Percentiles rank a stretch among this genome's conserved stretches.
These are phyloP conservation scores for Brachionus rubens DNA, from an alignment of 1,140 invertebrate genomes.

Conservation along the genomic window DNA sequence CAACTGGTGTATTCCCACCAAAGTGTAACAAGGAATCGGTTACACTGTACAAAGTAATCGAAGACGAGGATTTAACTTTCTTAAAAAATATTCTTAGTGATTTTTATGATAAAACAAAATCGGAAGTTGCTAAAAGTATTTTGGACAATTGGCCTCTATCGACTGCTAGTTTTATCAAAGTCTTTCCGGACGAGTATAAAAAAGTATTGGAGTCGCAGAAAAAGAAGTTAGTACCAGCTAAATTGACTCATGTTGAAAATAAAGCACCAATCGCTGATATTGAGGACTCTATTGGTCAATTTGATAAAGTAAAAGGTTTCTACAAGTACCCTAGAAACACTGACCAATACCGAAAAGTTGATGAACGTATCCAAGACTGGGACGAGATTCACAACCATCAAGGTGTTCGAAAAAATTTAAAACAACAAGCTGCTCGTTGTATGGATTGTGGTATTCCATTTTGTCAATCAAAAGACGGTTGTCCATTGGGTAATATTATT, in stretches of 20 bases:
- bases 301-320: constrained; percentile 70
- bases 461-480: constrained; percentile 93
- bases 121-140: constrained; percentile 74
- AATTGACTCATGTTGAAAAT: not conserved
- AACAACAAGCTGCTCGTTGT: constrained; percentile 85
- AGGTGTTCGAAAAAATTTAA: constrained; percentile 78
- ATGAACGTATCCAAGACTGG: constrained; percentile 85
- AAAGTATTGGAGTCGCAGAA: constrained; percentile 17
- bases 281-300: constrained; percentile 17
- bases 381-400: constrained; percentile 88
- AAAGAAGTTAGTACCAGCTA: not conserved
- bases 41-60: constrained; percentile 75
- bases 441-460: constrained; percentile 99
- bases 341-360: constrained; percentile 75
- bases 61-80: constrained; percentile 73
- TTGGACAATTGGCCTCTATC: constrained; percentile 77
- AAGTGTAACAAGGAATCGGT: constrained; percentile 90
- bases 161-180: constrained; percentile 82
- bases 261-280: not conserved
- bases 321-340: constrained; percentile 89
- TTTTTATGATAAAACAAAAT: constrained; percentile 85
- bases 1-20: constrained; percentile 65
- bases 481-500: constrained; percentile 95
- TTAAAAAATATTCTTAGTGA: constrained; percentile 77
- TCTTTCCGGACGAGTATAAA: constrained; percentile 50